Evolutionary conservation across 2,113 vertebrate species (phyloP), one percentile per base, ranked within the genome.

Genomic region (Lycaon pictus): DNA sequence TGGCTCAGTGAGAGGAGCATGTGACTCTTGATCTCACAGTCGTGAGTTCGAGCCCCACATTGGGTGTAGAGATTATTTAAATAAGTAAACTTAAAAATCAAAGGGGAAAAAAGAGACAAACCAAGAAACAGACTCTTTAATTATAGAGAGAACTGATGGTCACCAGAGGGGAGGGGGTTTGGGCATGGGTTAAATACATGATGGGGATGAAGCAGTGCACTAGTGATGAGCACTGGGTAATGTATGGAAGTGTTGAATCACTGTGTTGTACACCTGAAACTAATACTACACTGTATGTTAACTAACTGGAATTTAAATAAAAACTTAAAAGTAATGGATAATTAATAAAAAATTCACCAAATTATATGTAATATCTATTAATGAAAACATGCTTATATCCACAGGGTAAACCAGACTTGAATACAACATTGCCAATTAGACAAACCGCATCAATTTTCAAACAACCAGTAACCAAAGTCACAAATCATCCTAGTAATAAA

Each of bases 371-470:
- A 53, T 53, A 20, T n/a, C 37, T 96, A 22, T 82, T 98, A 96
- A 98, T 95, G 83, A 97, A 96, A 96, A 95, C 13, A 56, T 22
- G 25, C 35, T 92, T 97, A 77, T 58, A 23, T 92, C 60, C 79
- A 90, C 98, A 99, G 99, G 99, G 99, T 35, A 99, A 99, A 98
- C 99, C 99, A 55, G 99, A 99, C 98, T 98, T 99, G 97, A 99
- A 99, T 96, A 99, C 99, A 5, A 98, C 99, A 37, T 98, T 99
- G 94, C 99, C 99, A 7, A 99, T 99, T 98, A 98, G 99, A 97
- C 99, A 99, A 97, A 99, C 99, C 0, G 99, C 99, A 0, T 99
- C 99, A 20, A 99, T 99, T 98, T 99, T 99, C 97, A 99, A 99
- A 97, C 99, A 99, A 93, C 99, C 99, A 0, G 99, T 99, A 96